A percentile compares a stretch with the other conserved stretches of the same genome.
phyloP scores from a whole-genome alignment of 2,888 invertebrate genomes.

The Resseliella maxima region DNA sequence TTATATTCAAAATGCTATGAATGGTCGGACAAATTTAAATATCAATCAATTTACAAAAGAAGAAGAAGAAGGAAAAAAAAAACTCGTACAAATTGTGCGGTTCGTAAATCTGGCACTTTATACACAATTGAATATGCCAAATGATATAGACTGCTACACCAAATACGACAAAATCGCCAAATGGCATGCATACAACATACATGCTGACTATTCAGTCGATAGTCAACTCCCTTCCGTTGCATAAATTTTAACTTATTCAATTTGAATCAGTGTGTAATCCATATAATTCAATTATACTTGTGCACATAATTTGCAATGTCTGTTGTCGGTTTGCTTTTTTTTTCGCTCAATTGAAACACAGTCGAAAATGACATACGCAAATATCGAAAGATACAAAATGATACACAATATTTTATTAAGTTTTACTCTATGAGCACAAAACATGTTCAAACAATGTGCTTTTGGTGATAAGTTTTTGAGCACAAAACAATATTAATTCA shows the following conservation, averaged over 20 bases:
- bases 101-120: constrained; percentile 46
- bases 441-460: neutral
- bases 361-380: constrained; percentile 23
- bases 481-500: constrained; percentile 14
- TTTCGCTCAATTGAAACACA: neutral
- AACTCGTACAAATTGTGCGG: constrained; percentile 16
- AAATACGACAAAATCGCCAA: neutral
- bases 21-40: constrained; percentile 37
- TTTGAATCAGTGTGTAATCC: constrained; percentile 46
- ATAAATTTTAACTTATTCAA: constrained; percentile 54
- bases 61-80: neutral
- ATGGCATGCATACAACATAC: neutral
- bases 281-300: constrained; percentile 54
- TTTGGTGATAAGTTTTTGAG: neutral
- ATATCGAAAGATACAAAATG: constrained; percentile 36
- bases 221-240: constrained; percentile 10
- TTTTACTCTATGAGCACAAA: neutral
- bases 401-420: constrained; percentile 17
- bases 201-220: neutral
- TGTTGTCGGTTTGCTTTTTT: neutral
- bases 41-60: constrained; percentile 12
- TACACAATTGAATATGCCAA: neutral
- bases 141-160: neutral
- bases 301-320: constrained; percentile 38
- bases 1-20: constrained; percentile 15